phyloP scores from a whole-genome alignment of 1,140 invertebrate species.

The Drosophila suzukii region DNA sequence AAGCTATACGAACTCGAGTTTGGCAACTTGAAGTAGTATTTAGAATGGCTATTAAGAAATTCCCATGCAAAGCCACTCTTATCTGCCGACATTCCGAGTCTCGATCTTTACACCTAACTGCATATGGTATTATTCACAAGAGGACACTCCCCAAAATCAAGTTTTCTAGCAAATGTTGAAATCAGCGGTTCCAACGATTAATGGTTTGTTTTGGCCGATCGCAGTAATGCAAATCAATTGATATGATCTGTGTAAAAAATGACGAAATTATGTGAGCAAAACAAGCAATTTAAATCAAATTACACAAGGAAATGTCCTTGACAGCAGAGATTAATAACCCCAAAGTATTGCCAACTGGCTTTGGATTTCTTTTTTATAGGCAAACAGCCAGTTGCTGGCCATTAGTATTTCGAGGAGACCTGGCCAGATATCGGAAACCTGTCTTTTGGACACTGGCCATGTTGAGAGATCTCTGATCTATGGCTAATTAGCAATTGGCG shows the following conservation, averaged over 20 bases:
- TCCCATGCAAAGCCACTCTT: background rate
- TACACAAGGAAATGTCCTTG: constrained; percentile 56
- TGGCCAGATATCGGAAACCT: constrained; percentile 19
- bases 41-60: background rate
- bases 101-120: constrained; percentile 16
- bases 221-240: constrained; percentile 20
- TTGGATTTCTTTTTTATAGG: background rate
- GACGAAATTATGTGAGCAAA: constrained; percentile 34
- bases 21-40: too few relatives aligned
- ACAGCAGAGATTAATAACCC: constrained; percentile 41
- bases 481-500: constrained; percentile 51
- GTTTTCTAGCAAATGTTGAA: constrained; percentile 29
- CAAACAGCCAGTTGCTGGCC: background rate
- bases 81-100: background rate
- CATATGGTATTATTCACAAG: constrained; percentile 1
- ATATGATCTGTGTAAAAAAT: constrained; percentile 28
- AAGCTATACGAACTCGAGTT: too few relatives aligned
- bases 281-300: constrained; percentile 50
- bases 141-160: constrained; percentile 31
- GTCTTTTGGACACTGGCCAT: constrained; percentile 25
- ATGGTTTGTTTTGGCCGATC: constrained; percentile 11
- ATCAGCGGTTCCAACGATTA: constrained; percentile 7
- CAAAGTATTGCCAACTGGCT: constrained; percentile 28
- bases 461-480: constrained; percentile 20
- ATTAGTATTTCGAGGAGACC: background rate